Percentiles rank a stretch among this genome's conserved stretches.
Conservation (phyloP, 2,888 invertebrate genomes). For the Arctia plantaginis region DNA sequence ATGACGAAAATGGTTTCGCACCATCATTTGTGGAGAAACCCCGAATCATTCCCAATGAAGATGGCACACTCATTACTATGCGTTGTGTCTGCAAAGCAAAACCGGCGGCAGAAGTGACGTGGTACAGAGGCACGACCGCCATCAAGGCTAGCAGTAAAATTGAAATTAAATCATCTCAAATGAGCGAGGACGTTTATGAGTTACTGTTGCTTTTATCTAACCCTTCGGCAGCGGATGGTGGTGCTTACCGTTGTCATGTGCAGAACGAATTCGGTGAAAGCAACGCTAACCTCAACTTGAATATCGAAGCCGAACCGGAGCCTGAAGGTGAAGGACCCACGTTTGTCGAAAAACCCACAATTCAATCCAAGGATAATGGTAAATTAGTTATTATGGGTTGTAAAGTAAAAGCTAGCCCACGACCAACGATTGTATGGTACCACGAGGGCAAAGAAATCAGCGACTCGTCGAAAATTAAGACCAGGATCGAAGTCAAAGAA, state of each 20-base stretch:
- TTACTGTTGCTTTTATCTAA: constrained; percentile 89
- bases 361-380: constrained; percentile 90
- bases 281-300: constrained; percentile 97
- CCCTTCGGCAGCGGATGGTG: constrained; percentile 85
- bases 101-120: constrained; percentile 97
- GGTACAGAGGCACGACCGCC: constrained; percentile 96
- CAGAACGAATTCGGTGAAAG: constrained; percentile 98
- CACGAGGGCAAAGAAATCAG: constrained; percentile 88
- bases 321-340: constrained; percentile 97
- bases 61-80: constrained; percentile 98
- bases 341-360: constrained; percentile 96
- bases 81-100: constrained; percentile 98
- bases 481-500: constrained; percentile 91
- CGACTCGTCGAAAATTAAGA: constrained; percentile 93
- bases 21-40: constrained; percentile 99
- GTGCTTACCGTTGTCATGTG: constrained; percentile 94
- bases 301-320: constrained; percentile 98
- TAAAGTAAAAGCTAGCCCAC: constrained; percentile 83
- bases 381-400: constrained; percentile 84
- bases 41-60: constrained; percentile 99
- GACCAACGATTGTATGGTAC: constrained; percentile 84
- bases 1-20: constrained; percentile 96
- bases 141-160: constrained; percentile 95
- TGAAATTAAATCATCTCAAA: constrained; percentile 91
- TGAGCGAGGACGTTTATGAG: constrained; percentile 95